Evolutionary conservation across 2,113 vertebrate species (phyloP).

Genomic region (Oceanites oceanicus): DNA sequence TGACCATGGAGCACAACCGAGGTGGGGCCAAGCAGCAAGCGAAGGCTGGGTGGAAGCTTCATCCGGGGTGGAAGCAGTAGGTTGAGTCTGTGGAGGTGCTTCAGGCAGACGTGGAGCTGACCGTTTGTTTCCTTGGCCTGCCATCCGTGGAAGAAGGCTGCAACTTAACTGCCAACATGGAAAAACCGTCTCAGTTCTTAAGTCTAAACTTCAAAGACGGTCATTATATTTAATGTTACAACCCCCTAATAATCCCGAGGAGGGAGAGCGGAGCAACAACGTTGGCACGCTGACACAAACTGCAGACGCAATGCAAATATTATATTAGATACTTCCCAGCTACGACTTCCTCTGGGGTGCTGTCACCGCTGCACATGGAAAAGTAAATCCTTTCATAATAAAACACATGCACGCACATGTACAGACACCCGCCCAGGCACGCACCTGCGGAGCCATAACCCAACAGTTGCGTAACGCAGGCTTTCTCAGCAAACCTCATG

Average conservation of each 20-base stretch:
- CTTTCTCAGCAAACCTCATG: not conserved
- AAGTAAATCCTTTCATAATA: not conserved
- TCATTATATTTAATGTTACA: not conserved
- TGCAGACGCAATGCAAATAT: not conserved
- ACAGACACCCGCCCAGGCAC: not conserved
- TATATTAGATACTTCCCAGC: not conserved
- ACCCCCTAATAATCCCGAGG: not conserved
- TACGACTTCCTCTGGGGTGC: not conserved
- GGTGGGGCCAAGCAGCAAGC: not conserved
- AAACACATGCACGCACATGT: not conserved
- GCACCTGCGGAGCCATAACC: not conserved
- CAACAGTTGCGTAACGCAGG: not conserved
- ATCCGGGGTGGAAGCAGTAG: rapidly evolving
- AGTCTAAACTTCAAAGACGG: not conserved
- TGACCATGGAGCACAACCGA: not conserved
- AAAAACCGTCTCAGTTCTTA: not conserved
- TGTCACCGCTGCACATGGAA: not conserved
- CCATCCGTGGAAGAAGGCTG: not conserved
- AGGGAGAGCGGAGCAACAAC: not conserved
- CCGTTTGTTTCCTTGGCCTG: not conserved
- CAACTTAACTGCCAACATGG: not conserved
- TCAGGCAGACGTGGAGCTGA: not conserved
- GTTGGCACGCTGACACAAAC: not conserved
- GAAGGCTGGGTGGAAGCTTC: not conserved
- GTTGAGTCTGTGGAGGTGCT: not conserved